Evolutionary conservation across 2,888 invertebrate genomes (phyloP).

Genomic region (Chymomyza amoena): DNA sequence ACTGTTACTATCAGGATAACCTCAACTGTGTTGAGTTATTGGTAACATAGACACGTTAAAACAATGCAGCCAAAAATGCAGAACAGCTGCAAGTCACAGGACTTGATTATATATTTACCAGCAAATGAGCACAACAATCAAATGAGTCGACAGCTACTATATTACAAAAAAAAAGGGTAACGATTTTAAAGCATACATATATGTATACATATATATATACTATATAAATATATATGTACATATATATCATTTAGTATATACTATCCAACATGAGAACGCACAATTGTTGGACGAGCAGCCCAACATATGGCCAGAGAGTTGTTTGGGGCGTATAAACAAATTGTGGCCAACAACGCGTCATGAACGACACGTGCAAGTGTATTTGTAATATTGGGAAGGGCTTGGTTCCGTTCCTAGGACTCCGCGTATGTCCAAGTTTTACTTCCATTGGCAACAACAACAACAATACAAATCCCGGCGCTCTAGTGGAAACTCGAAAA

Average conservation of each 20-base stretch:
- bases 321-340: slow-evolving; percentile 69
- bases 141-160: slow-evolving; percentile 31
- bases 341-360: slow-evolving; percentile 26
- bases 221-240: background rate
- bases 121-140: slow-evolving; percentile 37
- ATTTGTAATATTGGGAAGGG: slow-evolving; percentile 3
- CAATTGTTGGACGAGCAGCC: background rate
- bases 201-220: background rate
- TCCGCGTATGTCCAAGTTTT: background rate
- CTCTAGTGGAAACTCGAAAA: background rate
- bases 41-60: background rate
- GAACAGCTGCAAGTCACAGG: slow-evolving; percentile 48
- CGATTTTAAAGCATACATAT: slow-evolving; percentile 23
- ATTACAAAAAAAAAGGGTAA: slow-evolving; percentile 29
- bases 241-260: background rate
- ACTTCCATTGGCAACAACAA: background rate
- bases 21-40: background rate
- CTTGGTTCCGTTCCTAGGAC: slow-evolving; percentile 4
- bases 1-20: background rate
- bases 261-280: slow-evolving; percentile 37
- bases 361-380: slow-evolving; percentile 32
- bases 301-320: slow-evolving; percentile 25
- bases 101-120: slow-evolving; percentile 36
- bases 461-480: background rate
- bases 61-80: background rate